Evolutionary conservation across 2,888 invertebrate species (phyloP).

Genomic region (Leucophenga montana): DNA sequence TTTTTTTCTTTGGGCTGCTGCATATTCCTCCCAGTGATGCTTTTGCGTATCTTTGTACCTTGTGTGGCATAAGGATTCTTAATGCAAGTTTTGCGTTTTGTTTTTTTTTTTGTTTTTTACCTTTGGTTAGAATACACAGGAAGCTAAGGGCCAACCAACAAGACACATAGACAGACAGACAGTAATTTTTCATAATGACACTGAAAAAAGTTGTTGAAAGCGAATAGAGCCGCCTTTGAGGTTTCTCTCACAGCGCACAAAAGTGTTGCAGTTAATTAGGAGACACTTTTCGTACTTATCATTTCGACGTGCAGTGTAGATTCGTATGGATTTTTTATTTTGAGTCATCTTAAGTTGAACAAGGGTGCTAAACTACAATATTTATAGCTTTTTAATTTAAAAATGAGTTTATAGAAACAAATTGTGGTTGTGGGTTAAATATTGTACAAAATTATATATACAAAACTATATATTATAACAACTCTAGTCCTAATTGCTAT

Average conservation of each 20-base stretch:
- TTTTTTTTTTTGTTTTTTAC: neutral
- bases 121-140: neutral
- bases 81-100: slow-evolving; percentile 18
- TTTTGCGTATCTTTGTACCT: slow-evolving; percentile 35
- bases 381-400: too few species aligned
- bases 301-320: too few species aligned
- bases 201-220: slow-evolving; percentile 28
- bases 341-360: too few species aligned
- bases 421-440: too few species aligned
- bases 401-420: too few species aligned
- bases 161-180: too few species aligned
- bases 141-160: too few species aligned
- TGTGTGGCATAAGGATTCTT: slow-evolving; percentile 17
- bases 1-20: slow-evolving; percentile 32
- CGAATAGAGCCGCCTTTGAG: slow-evolving; percentile 30
- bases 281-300: neutral
- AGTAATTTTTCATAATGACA: neutral
- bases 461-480: too few species aligned
- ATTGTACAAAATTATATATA: too few species aligned
- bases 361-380: too few species aligned
- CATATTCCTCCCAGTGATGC: slow-evolving; percentile 24
- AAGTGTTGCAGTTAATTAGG: slow-evolving; percentile 59
- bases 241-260: slow-evolving; percentile 29
- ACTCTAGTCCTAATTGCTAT: too few species aligned
- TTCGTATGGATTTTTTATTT: too few species aligned